phyloP scores from a whole-genome alignment of 2,797 vertebrate species.

The Thaleichthys pacificus region DNA sequence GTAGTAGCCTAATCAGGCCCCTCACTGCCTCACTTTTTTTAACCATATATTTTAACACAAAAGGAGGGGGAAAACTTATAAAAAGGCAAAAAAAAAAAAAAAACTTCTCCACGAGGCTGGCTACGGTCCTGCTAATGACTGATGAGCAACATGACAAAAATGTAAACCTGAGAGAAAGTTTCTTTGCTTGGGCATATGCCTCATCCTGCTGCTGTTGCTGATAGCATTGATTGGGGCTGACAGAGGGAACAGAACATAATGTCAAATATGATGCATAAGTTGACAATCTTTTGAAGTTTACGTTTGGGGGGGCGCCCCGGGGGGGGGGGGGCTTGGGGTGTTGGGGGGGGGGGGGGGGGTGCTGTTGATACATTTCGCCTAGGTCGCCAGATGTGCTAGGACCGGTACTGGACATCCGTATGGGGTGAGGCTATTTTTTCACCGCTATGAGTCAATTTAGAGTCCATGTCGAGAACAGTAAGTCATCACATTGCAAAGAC shows the following conservation, averaged over 20 bases:
- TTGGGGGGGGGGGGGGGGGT: too few relatives aligned
- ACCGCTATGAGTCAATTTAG: conserved; percentile 31
- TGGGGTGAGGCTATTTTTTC: too few relatives aligned
- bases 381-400: too few relatives aligned
- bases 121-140: background rate
- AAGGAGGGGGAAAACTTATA: too few relatives aligned
- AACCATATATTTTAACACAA: too few relatives aligned
- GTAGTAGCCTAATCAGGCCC: background rate
- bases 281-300: background rate
- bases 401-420: too few relatives aligned
- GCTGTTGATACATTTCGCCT: too few relatives aligned
- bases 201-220: background rate
- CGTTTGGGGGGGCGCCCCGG: too few relatives aligned
- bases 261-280: background rate
- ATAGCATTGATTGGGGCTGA: background rate
- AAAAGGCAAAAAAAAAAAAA: too few relatives aligned
- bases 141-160: conserved; percentile 32
- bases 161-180: background rate
- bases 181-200: background rate
- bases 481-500: conserved; percentile 16
- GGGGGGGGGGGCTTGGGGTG: too few relatives aligned
- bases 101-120: too few relatives aligned
- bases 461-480: conserved; percentile 59
- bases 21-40: too few relatives aligned
- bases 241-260: background rate